These are phyloP conservation scores for Tringa solitaria DNA, from an alignment of 2,113 vertebrate genomes.

Conservation along the genomic window DNA sequence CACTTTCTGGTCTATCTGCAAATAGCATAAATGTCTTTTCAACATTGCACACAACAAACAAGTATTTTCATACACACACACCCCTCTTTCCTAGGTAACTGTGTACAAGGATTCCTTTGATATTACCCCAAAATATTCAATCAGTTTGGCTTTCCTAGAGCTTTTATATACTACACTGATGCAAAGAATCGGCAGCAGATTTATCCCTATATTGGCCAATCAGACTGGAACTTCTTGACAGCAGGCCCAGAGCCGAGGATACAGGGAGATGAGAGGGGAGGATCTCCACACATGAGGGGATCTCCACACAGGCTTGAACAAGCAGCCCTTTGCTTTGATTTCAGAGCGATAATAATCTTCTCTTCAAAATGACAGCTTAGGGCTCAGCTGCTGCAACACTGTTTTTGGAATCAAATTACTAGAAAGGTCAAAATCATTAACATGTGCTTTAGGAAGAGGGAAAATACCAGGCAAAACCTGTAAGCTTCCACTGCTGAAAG, in stretches of 20 bases:
- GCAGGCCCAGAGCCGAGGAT: background rate
- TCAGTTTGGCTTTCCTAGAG: background rate
- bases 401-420: constrained; percentile 66
- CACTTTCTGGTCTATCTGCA: background rate
- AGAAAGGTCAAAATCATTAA: constrained; percentile 71
- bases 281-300: background rate
- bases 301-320: background rate
- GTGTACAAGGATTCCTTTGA: background rate
- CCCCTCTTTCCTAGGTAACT: background rate
- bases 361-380: constrained; percentile 25
- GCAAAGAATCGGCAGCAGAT: background rate
- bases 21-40: background rate
- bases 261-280: background rate
- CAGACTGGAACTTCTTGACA: background rate
- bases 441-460: constrained; percentile 12
- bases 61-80: background rate
- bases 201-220: background rate
- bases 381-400: constrained; percentile 18
- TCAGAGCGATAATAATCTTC: background rate
- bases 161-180: background rate
- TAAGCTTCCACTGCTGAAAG: background rate
- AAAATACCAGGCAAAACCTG: constrained; percentile 50
- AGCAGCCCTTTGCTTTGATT: constrained; percentile 28
- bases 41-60: background rate
- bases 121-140: background rate